Evolutionary conservation across 1,140 invertebrate genomes (phyloP), one percentile per base, ranked within the genome.

Genomic region (Druon quercuslanigerum): DNA sequence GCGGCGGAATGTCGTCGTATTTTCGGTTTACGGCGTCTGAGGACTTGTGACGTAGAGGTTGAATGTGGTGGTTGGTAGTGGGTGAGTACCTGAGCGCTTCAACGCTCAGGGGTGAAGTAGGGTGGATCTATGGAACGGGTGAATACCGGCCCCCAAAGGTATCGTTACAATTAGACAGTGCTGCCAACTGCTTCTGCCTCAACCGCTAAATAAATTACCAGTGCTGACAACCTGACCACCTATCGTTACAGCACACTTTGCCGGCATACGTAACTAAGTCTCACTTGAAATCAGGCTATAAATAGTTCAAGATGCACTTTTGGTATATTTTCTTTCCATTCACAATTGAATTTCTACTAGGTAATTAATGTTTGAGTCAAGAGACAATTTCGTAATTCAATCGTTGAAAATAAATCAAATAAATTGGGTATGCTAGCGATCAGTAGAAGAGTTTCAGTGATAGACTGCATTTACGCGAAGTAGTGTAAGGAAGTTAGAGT

Each of bases 161-260:
- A 86, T 89, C 88, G 87, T 90, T 89, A 89, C 87, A 89, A 90
- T 90, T 90, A 90, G 87, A 90, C 89, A 88, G 85, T 81, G 81
- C 85, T 86, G 87, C 88, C 89, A 87, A 88, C 87, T 88, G 85
- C 83, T 84, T 78, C 82, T 80, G 82, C 78, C 83, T 88, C 87
- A 84, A 89, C 87, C 88, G 84, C 88, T 89, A 89, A 89, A 89
- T 89, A 90, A 90, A 87, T 90, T 88, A 88, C 84, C 84, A 85
- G 86, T 89, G 89, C 85, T 88, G 89, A 90, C 89, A 90, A 88
- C 84, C 84, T 84, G 81, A 89, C 87, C 88, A 81, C 86, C 85
- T 83, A 83, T 81, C 80, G 80, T 82, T 87, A 84, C 78, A 40
- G 12, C 84, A 74, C 79, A 81, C 83, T 81, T 84, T 78, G 78